phyloP scores from a whole-genome alignment of 2,113 vertebrate species.

The Toxotes chatareus region DNA sequence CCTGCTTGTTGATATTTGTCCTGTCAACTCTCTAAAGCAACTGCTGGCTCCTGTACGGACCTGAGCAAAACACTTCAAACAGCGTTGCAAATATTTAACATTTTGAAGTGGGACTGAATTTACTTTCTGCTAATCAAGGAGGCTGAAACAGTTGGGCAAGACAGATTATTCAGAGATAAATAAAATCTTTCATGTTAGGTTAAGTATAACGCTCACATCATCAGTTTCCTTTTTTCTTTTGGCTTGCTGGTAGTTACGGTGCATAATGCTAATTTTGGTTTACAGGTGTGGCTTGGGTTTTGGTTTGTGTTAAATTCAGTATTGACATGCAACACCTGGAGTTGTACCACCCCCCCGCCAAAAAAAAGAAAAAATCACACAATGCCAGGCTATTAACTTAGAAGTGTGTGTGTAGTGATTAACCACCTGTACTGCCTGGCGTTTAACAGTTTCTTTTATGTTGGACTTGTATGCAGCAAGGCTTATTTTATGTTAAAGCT shows the following conservation, averaged over 20 bases:
- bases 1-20: constrained; percentile 70
- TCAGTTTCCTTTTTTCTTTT: not conserved
- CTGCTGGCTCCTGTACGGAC: constrained; percentile 48
- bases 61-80: constrained; percentile 52
- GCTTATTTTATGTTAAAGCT: not conserved
- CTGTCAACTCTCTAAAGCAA: constrained; percentile 56
- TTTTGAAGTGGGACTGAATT: constrained; percentile 29
- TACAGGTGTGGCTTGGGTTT: not conserved
- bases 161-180: not conserved
- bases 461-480: not conserved
- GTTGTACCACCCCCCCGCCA: not conserved
- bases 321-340: not conserved
- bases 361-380: not conserved
- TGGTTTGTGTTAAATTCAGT: constrained; percentile 6
- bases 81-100: constrained; percentile 65
- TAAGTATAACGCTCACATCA: not conserved
- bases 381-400: not conserved
- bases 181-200: not conserved
- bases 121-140: not conserved
- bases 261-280: not conserved
- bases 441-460: not conserved
- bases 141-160: not conserved
- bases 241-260: too few relatives aligned
- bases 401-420: not conserved
- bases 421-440: not conserved